Conservation (phyloP, 53 echinoderm and acorn worm species). For the Henricia sp. region DNA sequence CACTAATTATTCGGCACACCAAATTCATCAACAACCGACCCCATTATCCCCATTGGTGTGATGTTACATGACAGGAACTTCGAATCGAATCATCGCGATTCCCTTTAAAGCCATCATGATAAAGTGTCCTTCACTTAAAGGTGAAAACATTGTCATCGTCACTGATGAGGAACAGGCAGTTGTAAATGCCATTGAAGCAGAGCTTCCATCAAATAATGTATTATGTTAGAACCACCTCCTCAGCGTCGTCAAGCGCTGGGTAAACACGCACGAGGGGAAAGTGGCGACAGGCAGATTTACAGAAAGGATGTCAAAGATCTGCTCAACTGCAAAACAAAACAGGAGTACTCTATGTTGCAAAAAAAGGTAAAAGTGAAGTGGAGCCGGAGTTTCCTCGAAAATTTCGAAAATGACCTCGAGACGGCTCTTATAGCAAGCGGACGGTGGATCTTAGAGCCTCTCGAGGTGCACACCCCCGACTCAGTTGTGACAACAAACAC, state of each 20-base stretch:
- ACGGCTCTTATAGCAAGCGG: too few species aligned
- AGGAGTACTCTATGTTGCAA: not conserved
- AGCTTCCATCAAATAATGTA: not conserved
- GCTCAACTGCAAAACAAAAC: not conserved
- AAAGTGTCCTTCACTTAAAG: not conserved
- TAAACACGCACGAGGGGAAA: not conserved
- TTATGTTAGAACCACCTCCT: constrained; percentile 1
- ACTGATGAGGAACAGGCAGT: not conserved
- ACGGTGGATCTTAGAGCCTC: too few species aligned
- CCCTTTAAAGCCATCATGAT: not conserved
- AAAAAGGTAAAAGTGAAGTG: not conserved
- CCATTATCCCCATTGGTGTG: not conserved
- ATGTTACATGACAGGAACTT: not conserved
- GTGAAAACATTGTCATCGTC: not conserved
- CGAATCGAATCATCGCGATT: not conserved
- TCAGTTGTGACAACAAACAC: constrained; percentile 5
- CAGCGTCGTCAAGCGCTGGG: not conserved
- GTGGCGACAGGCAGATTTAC: not conserved
- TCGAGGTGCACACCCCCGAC: not conserved
- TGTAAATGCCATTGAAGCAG: not conserved
- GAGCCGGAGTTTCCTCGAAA: not conserved
- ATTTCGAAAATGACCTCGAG: not conserved
- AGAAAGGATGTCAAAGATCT: not conserved
- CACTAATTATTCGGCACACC: not conserved
- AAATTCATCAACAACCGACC: not conserved